Evolutionary conservation across 2,797 vertebrate species (phyloP).

Genomic region (Propithecus perrieri): DNA sequence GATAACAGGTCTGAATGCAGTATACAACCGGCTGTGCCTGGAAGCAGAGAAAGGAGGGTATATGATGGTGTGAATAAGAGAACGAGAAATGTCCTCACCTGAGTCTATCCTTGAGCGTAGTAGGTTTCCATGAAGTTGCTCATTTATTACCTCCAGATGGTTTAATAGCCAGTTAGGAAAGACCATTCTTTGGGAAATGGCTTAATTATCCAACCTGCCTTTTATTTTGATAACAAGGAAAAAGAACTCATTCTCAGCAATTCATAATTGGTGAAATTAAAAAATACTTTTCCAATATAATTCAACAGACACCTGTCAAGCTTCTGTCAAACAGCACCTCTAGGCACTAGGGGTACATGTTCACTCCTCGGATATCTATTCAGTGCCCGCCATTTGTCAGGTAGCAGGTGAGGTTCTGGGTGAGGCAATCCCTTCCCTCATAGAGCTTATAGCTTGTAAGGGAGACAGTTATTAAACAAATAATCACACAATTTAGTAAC

Average conservation of each 20-base stretch:
- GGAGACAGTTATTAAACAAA: neutral
- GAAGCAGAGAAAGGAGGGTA: neutral
- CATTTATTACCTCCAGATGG: neutral
- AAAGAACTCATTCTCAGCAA: constrained; percentile 27
- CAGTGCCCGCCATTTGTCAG: neutral
- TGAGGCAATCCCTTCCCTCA: neutral
- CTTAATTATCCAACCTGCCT: constrained; percentile 34
- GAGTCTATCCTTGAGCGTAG: neutral
- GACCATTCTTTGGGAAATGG: neutral
- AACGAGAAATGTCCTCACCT: neutral
- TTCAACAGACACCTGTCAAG: neutral
- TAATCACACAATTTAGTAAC: neutral
- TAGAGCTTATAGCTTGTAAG: neutral
- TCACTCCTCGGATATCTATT: neutral
- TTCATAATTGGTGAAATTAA: neutral
- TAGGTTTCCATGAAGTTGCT: neutral
- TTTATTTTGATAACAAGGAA: constrained; percentile 42
- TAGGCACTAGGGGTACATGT: neutral
- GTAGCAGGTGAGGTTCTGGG: neutral
- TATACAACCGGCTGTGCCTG: accelerated
- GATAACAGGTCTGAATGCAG: neutral
- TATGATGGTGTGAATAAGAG: accelerated
- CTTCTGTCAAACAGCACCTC: neutral
- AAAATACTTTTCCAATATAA: neutral
- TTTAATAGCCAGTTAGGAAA: neutral